Conservation (phyloP, 2,797 vertebrate genomes). For the Crypturellus tataupa region DNA sequence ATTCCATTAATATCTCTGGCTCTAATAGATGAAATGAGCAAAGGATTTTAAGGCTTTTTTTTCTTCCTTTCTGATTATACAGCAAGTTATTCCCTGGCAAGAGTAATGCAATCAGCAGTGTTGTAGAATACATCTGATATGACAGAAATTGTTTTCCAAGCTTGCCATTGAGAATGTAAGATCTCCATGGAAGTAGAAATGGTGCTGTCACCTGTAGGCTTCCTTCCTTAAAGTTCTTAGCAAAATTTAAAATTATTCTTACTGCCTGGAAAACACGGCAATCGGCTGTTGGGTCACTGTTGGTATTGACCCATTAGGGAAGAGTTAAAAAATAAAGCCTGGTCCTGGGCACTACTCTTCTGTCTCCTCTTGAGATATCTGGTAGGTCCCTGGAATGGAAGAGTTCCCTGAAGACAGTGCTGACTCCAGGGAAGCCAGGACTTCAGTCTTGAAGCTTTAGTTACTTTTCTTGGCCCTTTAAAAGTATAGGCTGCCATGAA, state of each 20-base stretch:
- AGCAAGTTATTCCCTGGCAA: not conserved
- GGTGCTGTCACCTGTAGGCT: not conserved
- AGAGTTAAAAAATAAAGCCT: not conserved
- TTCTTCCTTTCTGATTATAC: not conserved
- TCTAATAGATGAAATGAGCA: not conserved
- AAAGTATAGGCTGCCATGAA: not conserved
- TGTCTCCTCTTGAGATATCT: not conserved
- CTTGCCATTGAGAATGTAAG: not conserved
- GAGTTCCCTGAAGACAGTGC: not conserved
- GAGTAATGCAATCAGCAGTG: not conserved
- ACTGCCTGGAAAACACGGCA: not conserved
- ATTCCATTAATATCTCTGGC: not conserved
- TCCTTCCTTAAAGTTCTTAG: not conserved
- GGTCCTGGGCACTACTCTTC: not conserved
- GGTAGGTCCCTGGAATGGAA: not conserved
- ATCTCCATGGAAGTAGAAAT: not conserved
- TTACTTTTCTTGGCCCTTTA: not conserved
- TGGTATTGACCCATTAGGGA: not conserved
- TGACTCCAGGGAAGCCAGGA: not conserved
- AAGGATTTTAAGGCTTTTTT: not conserved
- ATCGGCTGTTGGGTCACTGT: fast-evolving
- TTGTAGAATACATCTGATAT: no score
- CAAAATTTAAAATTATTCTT: not conserved
- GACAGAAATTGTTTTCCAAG: no score
- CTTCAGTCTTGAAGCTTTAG: not conserved